Base-by-base conservation (phyloP, 2,888 invertebrate genomes). In the Volucella inanis region DNA sequence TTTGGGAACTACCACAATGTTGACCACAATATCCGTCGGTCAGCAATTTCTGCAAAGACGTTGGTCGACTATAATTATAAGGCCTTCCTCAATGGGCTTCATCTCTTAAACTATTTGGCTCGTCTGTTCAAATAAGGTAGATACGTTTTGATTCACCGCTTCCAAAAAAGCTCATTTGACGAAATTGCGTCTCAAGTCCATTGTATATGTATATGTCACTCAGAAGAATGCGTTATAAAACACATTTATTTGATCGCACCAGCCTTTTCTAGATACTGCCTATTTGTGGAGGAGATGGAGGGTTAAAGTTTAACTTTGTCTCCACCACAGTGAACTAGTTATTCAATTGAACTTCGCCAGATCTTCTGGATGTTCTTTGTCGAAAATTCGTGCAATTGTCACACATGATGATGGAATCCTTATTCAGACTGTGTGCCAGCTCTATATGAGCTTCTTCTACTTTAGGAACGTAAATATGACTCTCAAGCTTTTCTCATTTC, bases 371-470 rank as follows among this genome's bases (percentile, higher is more conserved):
- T n/a, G 43, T 43, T 43, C 2, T 11, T 9, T 18, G 18, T 18
- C 18, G 18, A 18, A 18, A 18, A 18, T 2, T 85, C 11, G 80
- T 85, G 15, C 80, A 80, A 22, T 80, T 18, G 18, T 18, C 76
- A 15, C 81, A 43, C n/a, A 83, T 11, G 10, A 83, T 71, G 52
- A 22, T 83, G 0, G 83, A 55, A 43, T 43, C 43, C 9, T 1
- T 1, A 11, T 1, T 43, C 12, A 43, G 43, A 43, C 12, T 43
- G 43, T 43, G 12, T 43, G 9, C 1, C 12, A 3, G 45, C 45
- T 45, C 45, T 3, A 45, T 45, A 12, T 45, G 74, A 8, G 64
- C 64, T 15, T 70, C 75, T 76, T 75, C 11, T 10, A 47, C 14
- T 70, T 76, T 15, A 75, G 39, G 47, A 74, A 83, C 1, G 83